phyloP scores from a whole-genome alignment of 2,113 vertebrate species.

The Hyperoodon ampullatus region DNA sequence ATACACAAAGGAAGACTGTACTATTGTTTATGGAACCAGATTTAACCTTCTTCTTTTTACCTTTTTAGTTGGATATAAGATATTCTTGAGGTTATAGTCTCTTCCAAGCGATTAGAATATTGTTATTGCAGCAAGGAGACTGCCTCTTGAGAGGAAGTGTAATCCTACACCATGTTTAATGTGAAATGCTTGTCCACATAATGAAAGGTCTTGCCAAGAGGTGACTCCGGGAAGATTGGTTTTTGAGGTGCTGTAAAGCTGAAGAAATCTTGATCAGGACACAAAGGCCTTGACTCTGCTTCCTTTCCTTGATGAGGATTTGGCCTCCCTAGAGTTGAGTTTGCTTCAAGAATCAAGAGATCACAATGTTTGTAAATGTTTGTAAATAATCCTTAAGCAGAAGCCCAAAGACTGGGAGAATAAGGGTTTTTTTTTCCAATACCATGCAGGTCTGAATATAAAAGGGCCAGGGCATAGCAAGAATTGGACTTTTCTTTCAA shows the following conservation, averaged over 20 bases:
- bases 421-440: background rate
- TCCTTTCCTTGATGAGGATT: background rate
- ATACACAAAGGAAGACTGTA: background rate
- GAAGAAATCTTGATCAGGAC: background rate
- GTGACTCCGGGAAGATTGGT: background rate
- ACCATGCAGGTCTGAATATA: background rate
- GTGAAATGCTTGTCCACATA: background rate
- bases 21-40: background rate
- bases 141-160: background rate
- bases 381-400: background rate
- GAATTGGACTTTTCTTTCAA: background rate
- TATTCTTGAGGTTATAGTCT: background rate
- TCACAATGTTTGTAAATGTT: background rate
- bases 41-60: background rate
- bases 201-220: background rate
- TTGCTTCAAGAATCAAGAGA: slow-evolving; percentile 2
- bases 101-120: background rate
- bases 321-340: background rate
- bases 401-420: background rate
- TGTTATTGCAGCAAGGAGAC: background rate
- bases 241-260: background rate
- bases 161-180: background rate
- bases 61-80: background rate
- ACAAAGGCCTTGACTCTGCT: background rate
- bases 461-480: background rate